Evolutionary conservation across 2,797 vertebrate species (phyloP), one percentile per base, ranked within the genome.

Genomic region (Poecilia velifera): DNA sequence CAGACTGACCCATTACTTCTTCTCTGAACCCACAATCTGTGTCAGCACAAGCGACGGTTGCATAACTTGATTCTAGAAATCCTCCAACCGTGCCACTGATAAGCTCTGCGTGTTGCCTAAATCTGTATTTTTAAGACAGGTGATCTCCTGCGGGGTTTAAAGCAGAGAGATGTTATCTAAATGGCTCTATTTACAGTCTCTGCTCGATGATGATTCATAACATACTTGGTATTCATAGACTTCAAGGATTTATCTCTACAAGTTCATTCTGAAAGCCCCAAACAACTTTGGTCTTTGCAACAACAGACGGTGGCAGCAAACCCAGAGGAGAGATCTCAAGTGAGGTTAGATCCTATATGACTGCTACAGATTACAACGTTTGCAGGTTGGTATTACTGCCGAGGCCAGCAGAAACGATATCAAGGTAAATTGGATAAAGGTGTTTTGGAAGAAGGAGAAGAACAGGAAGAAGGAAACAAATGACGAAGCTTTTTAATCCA

Each of bases 61-160:
- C 78, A 62, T 93, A 95, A 95, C 85, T 74, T 88, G 78, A 90
- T 86, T 87, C 87, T 76, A 81, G 75, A 78, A 83, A 80, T 86
- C 83, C 75, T 87, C 77, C 25, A 0, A 80, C 78, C 81, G 78
- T 66, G 72, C 18, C 6, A 80, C 85, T 79, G 80, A 87, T 89
- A 77, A 84, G 76, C 79, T 81, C 66, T 66, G 51, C 45, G 76
- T 79, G 47, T 84, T 8, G 3, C 31, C 49, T 68, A 41, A 81
- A 86, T 85, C 81, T 70, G 78, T 4, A 76, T 74, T 89, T 85
- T 83, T 4, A 81, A 57, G 76, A 22, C 46, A 74, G 64, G 18
- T 47, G 36, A 66, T 79, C 45, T n/a, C 81, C 68, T 77, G 72
- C 45, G 62, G 71, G 49, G 68, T 59, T 77, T 83, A 57, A 75